Evolutionary conservation across 2,888 invertebrate species (phyloP).

Genomic region (Oxyscelio sp.): DNA sequence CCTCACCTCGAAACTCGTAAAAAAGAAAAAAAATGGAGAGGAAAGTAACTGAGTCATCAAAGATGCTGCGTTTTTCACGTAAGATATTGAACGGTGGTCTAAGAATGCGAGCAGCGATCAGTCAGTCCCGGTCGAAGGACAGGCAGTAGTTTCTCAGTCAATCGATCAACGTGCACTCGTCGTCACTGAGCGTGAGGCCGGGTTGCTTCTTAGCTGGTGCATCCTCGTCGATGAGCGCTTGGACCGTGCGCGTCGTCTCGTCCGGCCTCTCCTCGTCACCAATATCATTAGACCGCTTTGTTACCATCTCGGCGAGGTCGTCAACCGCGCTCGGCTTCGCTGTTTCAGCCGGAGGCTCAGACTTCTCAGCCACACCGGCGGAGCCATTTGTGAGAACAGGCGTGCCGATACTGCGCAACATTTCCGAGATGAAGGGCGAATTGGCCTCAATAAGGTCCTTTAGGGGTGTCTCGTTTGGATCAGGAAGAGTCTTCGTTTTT

Average conservation of each 20-base stretch:
- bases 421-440: slow-evolving; percentile 81
- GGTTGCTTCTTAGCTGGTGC: slow-evolving; percentile 27
- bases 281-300: slow-evolving; percentile 75
- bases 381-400: slow-evolving; percentile 68
- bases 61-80: neutral
- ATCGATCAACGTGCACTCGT: slow-evolving; percentile 54
- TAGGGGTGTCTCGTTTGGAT: slow-evolving; percentile 79
- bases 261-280: slow-evolving; percentile 13
- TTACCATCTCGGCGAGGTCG: slow-evolving; percentile 78
- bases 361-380: neutral
- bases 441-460: slow-evolving; percentile 83
- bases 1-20: too few relatives aligned
- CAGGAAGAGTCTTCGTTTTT: slow-evolving; percentile 63
- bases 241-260: slow-evolving; percentile 72
- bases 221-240: slow-evolving; percentile 71
- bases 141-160: slow-evolving; percentile 58
- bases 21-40: too few relatives aligned
- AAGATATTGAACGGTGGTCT: neutral
- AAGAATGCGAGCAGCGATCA: slow-evolving; percentile 9
- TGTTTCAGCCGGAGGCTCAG: neutral
- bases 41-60: too few relatives aligned
- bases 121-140: slow-evolving; percentile 52
- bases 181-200: slow-evolving; percentile 21
- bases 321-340: slow-evolving; percentile 69
- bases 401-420: slow-evolving; percentile 76